Base-by-base conservation (phyloP, 1,140 invertebrate species). In the Rhizoglyphus robini region DNA sequence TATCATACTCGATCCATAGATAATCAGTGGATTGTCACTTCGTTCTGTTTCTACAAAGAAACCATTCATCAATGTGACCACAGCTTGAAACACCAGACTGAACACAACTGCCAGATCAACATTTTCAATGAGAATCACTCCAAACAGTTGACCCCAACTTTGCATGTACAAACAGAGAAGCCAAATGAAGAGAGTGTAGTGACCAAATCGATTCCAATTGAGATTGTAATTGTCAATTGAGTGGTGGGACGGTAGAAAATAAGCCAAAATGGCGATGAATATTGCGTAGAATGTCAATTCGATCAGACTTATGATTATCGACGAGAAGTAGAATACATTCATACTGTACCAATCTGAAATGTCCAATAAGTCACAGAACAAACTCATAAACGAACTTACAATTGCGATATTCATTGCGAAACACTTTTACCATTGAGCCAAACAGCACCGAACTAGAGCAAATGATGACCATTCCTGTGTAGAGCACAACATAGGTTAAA, bases 321-420 rank as follows among this genome's bases (percentile, higher is more conserved):
- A 38, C 23, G 58, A 34, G 13, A 2, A 60, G 29, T 60, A 60
- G 58, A 60, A 60, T 15, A 60, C 58, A 2, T 32, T 32, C 30
- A 60, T 20, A 60, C 58, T 60, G 27, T 60, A 60, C 58, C 58
- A 60, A 11, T 32, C 58, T 60, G 18, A n/a, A 60, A 60, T 3
- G 11, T 32, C 23, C 13, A 20, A 27, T 27, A n/a, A n/a, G n/a
- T n/a, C n/a, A n/a, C n/a, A n/a, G n/a, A n/a, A n/a, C n/a, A n/a
- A n/a, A n/a, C n/a, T n/a, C n/a, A 46, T 20, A 34, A 27, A 27
- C 8, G 13, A 51, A 60, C 58, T 60, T 60, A 60, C 58, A 27
- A 46, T 60, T 60, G 3, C 29, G 58, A 18, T 60, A 27, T 46
- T 60, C 58, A 32, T 34, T 38, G 2, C 27, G 31, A 29, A 60